Evolutionary conservation across 2,113 vertebrate species (phyloP).

Genomic region (Calidris pygmaea): DNA sequence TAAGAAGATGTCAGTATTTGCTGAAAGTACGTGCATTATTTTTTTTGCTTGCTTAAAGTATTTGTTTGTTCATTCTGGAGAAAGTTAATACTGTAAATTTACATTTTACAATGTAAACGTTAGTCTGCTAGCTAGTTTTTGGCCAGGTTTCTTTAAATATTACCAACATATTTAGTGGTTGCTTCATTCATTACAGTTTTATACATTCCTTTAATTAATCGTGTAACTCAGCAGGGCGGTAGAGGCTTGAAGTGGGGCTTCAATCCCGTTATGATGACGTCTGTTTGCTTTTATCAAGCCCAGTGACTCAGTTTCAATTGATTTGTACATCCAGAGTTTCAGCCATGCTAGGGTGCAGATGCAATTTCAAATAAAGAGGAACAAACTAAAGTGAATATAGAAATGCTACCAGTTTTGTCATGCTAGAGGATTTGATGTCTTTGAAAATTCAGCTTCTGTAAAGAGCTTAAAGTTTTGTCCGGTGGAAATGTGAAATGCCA

Average conservation of each 20-base stretch:
- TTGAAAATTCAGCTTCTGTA: background rate
- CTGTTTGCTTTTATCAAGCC: constrained; percentile 37
- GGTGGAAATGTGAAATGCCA: background rate
- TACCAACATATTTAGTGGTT: background rate
- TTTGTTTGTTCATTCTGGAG: background rate
- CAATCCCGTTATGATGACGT: background rate
- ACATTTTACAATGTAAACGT: background rate
- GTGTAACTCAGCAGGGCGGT: background rate
- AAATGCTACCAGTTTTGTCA: background rate
- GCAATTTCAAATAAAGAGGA: background rate
- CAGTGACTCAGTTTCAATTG: constrained; percentile 43
- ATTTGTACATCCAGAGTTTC: constrained; percentile 17
- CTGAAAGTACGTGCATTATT: background rate
- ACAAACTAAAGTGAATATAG: background rate
- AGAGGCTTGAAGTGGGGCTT: background rate
- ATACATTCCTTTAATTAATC: constrained; percentile 3
- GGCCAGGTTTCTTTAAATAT: background rate
- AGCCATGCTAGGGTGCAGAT: background rate
- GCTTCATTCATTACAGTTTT: background rate
- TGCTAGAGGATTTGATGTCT: background rate
- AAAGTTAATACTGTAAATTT: background rate
- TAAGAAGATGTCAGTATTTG: background rate
- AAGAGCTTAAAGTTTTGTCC: background rate
- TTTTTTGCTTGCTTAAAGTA: background rate
- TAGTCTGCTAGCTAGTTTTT: background rate